Conservation (phyloP, 2,797 vertebrate species). For the Gadopsis bispinosus region DNA sequence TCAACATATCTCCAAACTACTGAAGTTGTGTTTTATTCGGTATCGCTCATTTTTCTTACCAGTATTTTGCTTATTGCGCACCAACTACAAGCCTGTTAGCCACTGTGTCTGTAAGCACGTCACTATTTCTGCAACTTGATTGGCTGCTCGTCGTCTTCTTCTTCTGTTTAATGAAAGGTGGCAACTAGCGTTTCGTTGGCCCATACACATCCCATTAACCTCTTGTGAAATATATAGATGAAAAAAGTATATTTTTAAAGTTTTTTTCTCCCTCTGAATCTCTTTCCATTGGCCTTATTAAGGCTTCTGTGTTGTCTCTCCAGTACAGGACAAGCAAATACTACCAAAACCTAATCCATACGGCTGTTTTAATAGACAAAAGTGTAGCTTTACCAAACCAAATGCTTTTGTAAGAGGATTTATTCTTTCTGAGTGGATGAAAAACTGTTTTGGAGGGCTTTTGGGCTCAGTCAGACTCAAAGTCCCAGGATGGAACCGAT, state of each 20-base stretch:
- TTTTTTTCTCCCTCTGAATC: neutral
- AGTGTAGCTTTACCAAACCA: neutral
- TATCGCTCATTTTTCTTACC: too few relatives aligned
- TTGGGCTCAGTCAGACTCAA: conserved; percentile 13
- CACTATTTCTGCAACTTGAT: too few relatives aligned
- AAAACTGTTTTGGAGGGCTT: neutral
- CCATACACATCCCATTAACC: too few relatives aligned
- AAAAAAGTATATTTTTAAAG: neutral
- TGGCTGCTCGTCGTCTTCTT: too few relatives aligned
- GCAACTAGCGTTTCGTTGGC: too few relatives aligned
- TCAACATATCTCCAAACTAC: too few relatives aligned
- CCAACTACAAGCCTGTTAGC: too few relatives aligned
- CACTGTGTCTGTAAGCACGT: too few relatives aligned
- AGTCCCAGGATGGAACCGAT: conserved; percentile 19
- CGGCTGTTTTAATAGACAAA: neutral
- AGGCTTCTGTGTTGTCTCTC: neutral
- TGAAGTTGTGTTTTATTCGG: too few relatives aligned
- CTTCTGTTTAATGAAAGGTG: too few relatives aligned
- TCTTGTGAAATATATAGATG: neutral
- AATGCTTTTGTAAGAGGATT: neutral
- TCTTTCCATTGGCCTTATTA: neutral
- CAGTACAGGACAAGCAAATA: neutral
- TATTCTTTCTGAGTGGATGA: conserved; percentile 2
- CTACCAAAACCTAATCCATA: conserved; percentile 10
- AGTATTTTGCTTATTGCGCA: too few relatives aligned